Base-by-base conservation (phyloP, 2,113 vertebrate genomes). In the Hyaena hyaena region DNA sequence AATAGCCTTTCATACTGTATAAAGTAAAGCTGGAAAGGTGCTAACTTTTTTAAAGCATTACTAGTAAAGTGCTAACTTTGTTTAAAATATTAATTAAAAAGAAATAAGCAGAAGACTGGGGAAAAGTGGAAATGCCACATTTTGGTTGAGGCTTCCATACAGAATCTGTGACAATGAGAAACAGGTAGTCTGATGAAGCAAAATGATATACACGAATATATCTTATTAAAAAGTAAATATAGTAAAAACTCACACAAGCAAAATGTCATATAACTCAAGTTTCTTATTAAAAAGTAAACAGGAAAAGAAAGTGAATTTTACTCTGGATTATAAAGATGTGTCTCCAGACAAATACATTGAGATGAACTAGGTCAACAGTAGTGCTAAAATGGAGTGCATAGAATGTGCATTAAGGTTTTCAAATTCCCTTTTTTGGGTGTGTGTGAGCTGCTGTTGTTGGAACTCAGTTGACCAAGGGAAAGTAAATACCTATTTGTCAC, bases 31-130 rank as follows among this genome's bases (percentile, higher is more conserved):
- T 87, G 16, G 5, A 55, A 86, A 91, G 66, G 3, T 68, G 5
- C 58, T 58, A 58, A 58, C 21, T 61, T 61, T 61, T 61, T 9
- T 9, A 19, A 61, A 61, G 8, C 23, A 61, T 61, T 61, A 61
- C 58, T 23, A 61, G 23, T 7, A 61, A 61, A 61, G 19, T 61
- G 58, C 7, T 61, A 61, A 55, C 24, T 61, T 65, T 65, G 21
- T 73, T 87, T 77, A 66, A 90, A 92, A 92, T 43, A 73, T 3
- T n/a, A 65, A 92, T 90, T 77, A n/a, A 48, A 82, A n/a, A 93
- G 26, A 80, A 73, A 58, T 35, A 82, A 93, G 24, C 55, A 82
- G 63, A 68, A 58, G 6, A 26, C 58, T 74, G n/a, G 26, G n/a
- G 7, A 88, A 91, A 63, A 19, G 7, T 9, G 28, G 6, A 91